Evolutionary conservation across 2,113 vertebrate genomes (phyloP), one percentile per base, ranked within the genome.

Genomic region (Ahaetulla prasina): DNA sequence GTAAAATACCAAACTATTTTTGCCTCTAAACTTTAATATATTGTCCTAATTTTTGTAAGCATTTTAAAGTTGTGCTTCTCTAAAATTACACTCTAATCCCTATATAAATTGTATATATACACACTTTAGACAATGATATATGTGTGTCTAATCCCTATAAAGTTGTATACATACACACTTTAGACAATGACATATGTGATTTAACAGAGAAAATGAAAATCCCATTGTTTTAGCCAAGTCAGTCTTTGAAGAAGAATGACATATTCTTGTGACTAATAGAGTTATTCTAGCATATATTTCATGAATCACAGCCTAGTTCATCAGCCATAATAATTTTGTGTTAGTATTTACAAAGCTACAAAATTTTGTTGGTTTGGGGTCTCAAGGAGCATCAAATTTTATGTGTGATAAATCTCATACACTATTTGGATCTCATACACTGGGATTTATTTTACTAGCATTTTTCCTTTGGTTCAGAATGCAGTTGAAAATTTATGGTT

Each of bases 1-100:
- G 91, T 87, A 89, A 94, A 93, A 49, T 53, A 94, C 93, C 43
- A 49, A 84, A 87, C 95, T 94, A 92, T 92, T 95, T 80, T 93
- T 1, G 0, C 52, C 74, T 52, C 47, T 88, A 89, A 85, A 74
- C 18, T 91, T 88, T 53, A 92, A 35, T 20, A 53, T 68, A 11
- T n/a, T 60, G 52, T 22, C 87, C 53, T 60, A 89, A 80, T 89
- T 92, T 80, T 89, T 11, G 39, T 4, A 39, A 50, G 55, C 27
- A 52, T 30, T n/a, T 60, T 53, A 88, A 88, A 53, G 16, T 50
- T 87, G 30, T 39, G 22, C 39, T 85, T 8, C 7, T 45, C 22
- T 22, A 68, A n/a, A 63, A 63, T 45, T 57, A 68, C 30, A 68
- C 50, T 22, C 39, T 16, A 23, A 23, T 87, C 4, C 47, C 25